Evolutionary conservation across 2,888 invertebrate species (phyloP).

Genomic region (Orthonevra nobilis): DNA sequence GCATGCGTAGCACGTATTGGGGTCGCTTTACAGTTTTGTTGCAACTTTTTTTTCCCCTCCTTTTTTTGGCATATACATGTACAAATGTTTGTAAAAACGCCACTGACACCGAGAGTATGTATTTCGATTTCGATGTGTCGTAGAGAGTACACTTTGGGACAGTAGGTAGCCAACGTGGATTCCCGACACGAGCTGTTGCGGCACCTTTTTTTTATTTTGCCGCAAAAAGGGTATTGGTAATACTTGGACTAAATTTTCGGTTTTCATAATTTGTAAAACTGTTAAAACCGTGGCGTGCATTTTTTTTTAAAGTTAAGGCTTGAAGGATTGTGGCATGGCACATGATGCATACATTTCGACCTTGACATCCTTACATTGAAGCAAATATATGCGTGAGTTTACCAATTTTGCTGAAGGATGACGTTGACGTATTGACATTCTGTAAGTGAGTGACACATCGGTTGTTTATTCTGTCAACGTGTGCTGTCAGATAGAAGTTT

Average conservation of each 20-base stretch:
- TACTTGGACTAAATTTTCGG: background rate
- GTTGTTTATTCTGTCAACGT: too few relatives aligned
- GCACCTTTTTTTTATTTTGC: background rate
- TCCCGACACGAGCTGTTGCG: conserved; percentile 53
- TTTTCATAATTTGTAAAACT: conserved; percentile 1
- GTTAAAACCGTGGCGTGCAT: too few relatives aligned
- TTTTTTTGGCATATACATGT: conserved; percentile 38
- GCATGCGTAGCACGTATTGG: conserved; percentile 63
- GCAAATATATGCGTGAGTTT: too few relatives aligned
- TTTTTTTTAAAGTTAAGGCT: background rate
- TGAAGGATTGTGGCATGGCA: background rate
- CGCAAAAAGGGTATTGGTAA: conserved; percentile 31
- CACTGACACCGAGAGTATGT: background rate
- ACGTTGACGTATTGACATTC: too few relatives aligned
- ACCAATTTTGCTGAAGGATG: too few relatives aligned
- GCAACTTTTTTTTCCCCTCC: conserved; percentile 29
- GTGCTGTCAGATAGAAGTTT: too few relatives aligned
- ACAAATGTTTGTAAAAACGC: background rate
- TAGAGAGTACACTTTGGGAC: conserved; percentile 18
- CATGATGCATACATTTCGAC: background rate
- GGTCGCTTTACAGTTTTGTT: conserved; percentile 59
- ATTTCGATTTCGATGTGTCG: background rate
- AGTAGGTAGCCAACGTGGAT: conserved; percentile 15
- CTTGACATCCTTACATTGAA: conserved; percentile 1
- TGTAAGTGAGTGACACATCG: too few relatives aligned